Base-by-base conservation (phyloP, 2,113 vertebrate species). In the Probosciger aterrimus region DNA sequence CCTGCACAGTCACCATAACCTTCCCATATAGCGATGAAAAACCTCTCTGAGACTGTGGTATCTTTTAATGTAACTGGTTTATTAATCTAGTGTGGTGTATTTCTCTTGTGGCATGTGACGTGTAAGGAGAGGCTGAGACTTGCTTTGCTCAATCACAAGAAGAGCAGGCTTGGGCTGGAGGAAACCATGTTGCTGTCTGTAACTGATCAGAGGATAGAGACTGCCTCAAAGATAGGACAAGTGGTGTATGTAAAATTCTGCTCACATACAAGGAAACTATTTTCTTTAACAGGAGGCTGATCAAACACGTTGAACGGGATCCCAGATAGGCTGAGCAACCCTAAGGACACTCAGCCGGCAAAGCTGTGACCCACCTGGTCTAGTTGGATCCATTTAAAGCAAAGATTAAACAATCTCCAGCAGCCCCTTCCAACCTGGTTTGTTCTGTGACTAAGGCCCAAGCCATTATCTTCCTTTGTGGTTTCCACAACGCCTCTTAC, bases 21-120 rank as follows among this genome's bases (percentile, higher is more conserved):
- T 80, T 79, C 30, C 35, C 41, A 4, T 0, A 37, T 2, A 80
- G 25, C 25, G 9, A 12, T 9, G 18, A 65, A 33, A 67, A 59
- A 60, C 5, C 52, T 50, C 23, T 30, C 43, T 35, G 52, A 39
- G 19, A 28, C 43, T 39, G 25, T 22, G 57, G 9, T n/a, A 25
- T 8, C 37, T 73, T 73, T 37, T 39, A 63, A 25, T 43, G 6
- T 7, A 80, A 49, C 22, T 50, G 52, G 2, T 59, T 67, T 86
- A 31, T 81, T 55, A 50, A 19, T 7, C 14, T 63, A 33, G 18
- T 17, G 78, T 69, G 24, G 14, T 24, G 30, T 16, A 35, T 35
- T 59, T 59, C 22, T 59, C 9, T 0, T 59, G 57, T 16, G 57
- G 53, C 30, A 55, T 1, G 2, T 3, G 4, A n/a, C 0, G 0